phyloP scores from a whole-genome alignment of 2,888 invertebrate genomes.

The Drosophila macrospina region DNA sequence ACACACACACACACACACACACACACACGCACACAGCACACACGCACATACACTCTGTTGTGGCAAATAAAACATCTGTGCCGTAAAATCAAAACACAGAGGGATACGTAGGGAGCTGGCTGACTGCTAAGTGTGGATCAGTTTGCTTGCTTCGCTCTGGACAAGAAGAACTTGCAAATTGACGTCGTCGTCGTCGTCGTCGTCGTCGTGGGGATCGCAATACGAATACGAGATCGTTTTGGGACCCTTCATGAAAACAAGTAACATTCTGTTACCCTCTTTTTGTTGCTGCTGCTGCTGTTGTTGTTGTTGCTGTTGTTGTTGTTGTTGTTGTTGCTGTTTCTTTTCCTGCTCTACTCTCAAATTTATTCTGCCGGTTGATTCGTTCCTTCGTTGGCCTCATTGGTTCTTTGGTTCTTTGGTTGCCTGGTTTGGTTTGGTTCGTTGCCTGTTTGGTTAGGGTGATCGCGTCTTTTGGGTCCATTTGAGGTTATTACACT shows the following conservation, averaged over 20 bases:
- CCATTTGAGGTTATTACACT: constrained; percentile 69
- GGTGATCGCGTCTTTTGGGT: constrained; percentile 53
- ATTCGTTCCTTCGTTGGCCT: constrained; percentile 14
- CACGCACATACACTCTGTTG: constrained; percentile 9
- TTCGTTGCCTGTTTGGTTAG: constrained; percentile 31
- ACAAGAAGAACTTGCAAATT: constrained; percentile 74
- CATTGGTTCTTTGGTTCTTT: constrained; percentile 15
- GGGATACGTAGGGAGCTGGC: constrained; percentile 37
- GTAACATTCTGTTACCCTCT: constrained; percentile 46
- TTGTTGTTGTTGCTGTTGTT: not conserved
- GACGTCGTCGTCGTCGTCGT: constrained; percentile 67
- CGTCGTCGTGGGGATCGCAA: constrained; percentile 60
- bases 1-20: not conserved
- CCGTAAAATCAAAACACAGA: constrained; percentile 78
- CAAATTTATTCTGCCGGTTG: constrained; percentile 62
- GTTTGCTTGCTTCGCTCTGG: constrained; percentile 15
- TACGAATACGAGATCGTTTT: constrained; percentile 37
- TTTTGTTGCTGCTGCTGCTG: not conserved
- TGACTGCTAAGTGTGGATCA: constrained; percentile 60
- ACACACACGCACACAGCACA: not conserved
- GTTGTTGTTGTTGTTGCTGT: constrained; percentile 3
- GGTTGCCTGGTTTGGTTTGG: constrained; percentile 12
- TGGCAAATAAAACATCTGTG: constrained; percentile 78
- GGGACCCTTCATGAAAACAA: constrained; percentile 72
- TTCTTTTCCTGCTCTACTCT: constrained; percentile 36